These are phyloP conservation scores for Hesperia comma DNA, from an alignment of 2,888 invertebrate species.

Conservation along the genomic window DNA sequence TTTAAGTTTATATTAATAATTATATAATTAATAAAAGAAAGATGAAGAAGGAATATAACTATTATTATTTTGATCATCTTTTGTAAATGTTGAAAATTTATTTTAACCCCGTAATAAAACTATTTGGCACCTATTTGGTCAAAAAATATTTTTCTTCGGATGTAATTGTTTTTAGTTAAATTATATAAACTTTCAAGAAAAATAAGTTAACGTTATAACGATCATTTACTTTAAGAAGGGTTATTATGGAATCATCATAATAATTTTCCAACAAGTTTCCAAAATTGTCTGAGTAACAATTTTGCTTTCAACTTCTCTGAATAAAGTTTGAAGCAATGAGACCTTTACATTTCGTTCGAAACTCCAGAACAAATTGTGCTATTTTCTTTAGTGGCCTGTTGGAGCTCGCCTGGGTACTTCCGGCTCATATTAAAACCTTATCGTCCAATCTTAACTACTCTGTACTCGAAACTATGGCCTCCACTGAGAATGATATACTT, in stretches of 20 bases:
- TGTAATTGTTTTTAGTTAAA: too few relatives aligned
- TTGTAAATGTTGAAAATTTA: too few relatives aligned
- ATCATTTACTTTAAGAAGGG: too few relatives aligned
- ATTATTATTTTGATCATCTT: too few relatives aligned
- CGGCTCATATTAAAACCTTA: constrained; percentile 82
- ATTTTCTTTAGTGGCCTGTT: constrained; percentile 65
- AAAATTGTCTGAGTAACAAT: too few relatives aligned
- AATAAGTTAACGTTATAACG: neutral
- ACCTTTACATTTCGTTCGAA: constrained; percentile 47
- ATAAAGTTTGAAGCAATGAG: constrained; percentile 2
- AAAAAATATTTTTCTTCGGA: too few relatives aligned
- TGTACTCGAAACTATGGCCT: constrained; percentile 78
- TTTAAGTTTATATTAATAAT: too few relatives aligned
- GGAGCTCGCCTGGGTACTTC: constrained; percentile 66
- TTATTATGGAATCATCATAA: neutral
- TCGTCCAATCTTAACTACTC: constrained; percentile 80
- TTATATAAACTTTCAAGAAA: too few relatives aligned
- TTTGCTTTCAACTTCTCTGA: neutral
- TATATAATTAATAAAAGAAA: too few relatives aligned
- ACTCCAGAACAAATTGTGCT: constrained; percentile 67
- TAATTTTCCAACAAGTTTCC: constrained; percentile 1
- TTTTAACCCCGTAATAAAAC: too few relatives aligned
- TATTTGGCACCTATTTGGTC: too few relatives aligned
- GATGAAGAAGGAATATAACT: too few relatives aligned
- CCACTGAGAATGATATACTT: constrained; percentile 77